Percentiles rank a stretch among this genome's conserved stretches.
These are phyloP conservation scores for Indri indri DNA, from an alignment of 2,113 vertebrate species.

Conservation along the genomic window DNA sequence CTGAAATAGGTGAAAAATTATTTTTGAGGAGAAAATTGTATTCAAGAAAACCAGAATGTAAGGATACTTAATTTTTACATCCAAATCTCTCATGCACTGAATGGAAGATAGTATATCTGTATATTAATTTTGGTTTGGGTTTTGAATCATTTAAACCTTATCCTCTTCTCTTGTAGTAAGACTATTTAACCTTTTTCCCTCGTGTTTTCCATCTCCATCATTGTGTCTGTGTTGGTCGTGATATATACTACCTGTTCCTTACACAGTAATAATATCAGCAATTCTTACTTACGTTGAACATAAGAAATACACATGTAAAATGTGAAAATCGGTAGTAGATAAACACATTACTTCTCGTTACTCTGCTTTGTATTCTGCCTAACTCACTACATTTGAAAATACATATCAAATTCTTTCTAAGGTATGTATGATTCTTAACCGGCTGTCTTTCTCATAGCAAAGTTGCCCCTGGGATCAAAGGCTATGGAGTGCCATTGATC, in stretches of 20 bases:
- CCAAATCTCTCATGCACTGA: not conserved
- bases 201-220: not conserved
- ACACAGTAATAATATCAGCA: not conserved
- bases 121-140: not conserved
- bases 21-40: slow-evolving; percentile 21
- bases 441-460: not conserved
- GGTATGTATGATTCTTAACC: not conserved
- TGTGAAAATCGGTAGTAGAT: not conserved
- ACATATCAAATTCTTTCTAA: not conserved
- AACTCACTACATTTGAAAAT: not conserved
- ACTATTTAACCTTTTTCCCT: not conserved
- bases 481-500: not conserved
- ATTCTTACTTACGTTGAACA: not conserved
- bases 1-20: not conserved
- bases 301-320: slow-evolving; percentile 16
- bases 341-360: slow-evolving; percentile 11
- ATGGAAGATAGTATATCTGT: not conserved
- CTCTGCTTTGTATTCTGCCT: not conserved
- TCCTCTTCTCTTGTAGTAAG: not conserved
- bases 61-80: slow-evolving; percentile 15
- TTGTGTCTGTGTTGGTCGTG: not conserved
- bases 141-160: slow-evolving; percentile 21
- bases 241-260: not conserved
- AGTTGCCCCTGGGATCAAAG: not conserved
- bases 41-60: slow-evolving; percentile 38